These are phyloP conservation scores for Lates calcarifer DNA, from an alignment of 2,113 vertebrate species.

Conservation along the genomic window DNA sequence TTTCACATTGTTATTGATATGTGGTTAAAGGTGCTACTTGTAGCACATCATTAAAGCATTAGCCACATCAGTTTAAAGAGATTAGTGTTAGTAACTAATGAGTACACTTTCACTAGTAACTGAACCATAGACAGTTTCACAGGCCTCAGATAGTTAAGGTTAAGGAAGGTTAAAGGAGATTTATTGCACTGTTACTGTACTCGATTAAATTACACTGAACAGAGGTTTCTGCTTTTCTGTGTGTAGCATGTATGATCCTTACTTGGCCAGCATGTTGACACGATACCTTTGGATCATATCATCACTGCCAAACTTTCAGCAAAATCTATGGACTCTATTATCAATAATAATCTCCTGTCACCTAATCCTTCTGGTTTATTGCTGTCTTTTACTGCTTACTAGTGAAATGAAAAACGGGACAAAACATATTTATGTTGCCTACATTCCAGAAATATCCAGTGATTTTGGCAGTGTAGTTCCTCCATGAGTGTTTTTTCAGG, in stretches of 20 bases:
- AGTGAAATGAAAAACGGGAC: no score
- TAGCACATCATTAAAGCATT: slow-evolving; percentile 21
- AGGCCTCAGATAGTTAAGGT: slow-evolving; percentile 1
- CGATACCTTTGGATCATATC: background rate
- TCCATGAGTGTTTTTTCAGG: no score
- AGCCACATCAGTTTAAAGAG: background rate
- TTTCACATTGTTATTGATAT: background rate
- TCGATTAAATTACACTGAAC: background rate
- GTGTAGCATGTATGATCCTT: background rate
- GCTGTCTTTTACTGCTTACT: no score
- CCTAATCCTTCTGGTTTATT: no score
- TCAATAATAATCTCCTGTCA: no score
- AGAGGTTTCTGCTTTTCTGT: background rate
- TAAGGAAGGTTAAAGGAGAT: background rate
- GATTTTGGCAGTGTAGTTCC: no score
- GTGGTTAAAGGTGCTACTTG: background rate
- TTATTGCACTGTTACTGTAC: background rate
- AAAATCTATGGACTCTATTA: background rate
- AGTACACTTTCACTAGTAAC: background rate
- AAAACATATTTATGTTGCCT: no score
- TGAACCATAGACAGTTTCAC: background rate
- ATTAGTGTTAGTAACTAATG: slow-evolving; percentile 1
- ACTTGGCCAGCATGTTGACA: background rate
- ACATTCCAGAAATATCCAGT: no score
- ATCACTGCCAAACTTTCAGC: background rate